Percentiles rank a stretch among this genome's conserved stretches.
Evolutionary conservation across 2,113 vertebrate genomes (phyloP).

Genomic region (Lathamus discolor): DNA sequence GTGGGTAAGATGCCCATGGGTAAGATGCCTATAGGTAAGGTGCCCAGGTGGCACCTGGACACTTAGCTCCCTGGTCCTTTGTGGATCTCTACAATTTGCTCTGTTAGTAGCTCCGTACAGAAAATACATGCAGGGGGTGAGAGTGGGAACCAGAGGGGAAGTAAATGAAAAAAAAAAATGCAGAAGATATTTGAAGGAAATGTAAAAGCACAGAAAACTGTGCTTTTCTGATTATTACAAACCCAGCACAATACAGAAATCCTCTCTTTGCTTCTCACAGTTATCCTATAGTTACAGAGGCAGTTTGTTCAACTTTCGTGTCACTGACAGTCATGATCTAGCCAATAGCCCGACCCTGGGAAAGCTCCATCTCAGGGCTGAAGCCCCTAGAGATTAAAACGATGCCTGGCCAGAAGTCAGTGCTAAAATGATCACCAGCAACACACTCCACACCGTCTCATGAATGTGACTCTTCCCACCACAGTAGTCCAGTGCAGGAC

Average conservation of each 20-base stretch:
- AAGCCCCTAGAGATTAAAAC: not conserved
- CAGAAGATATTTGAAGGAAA: not conserved
- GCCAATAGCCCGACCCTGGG: not conserved
- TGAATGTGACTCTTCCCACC: not conserved
- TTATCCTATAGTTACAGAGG: not conserved
- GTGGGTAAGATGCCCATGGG: not conserved
- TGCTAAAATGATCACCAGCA: not conserved
- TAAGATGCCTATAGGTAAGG: not conserved
- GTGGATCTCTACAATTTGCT: not conserved
- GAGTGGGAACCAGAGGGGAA: not conserved
- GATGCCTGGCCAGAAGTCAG: not conserved
- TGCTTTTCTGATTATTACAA: not conserved
- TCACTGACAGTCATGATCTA: not conserved
- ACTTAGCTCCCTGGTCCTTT: not conserved
- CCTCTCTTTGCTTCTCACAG: not conserved
- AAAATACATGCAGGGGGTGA: rapidly evolving
- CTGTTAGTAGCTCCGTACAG: not conserved
- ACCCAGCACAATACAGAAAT: not conserved
- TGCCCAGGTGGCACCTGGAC: not conserved
- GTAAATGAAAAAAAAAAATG: not conserved
- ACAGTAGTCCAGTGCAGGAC: not conserved
- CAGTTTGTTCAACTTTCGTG: not conserved
- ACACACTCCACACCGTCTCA: not conserved
- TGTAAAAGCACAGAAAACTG: not conserved
- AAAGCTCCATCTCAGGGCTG: not conserved